Conservation (phyloP, 2,113 vertebrate genomes). For the Rostratula benghalensis region DNA sequence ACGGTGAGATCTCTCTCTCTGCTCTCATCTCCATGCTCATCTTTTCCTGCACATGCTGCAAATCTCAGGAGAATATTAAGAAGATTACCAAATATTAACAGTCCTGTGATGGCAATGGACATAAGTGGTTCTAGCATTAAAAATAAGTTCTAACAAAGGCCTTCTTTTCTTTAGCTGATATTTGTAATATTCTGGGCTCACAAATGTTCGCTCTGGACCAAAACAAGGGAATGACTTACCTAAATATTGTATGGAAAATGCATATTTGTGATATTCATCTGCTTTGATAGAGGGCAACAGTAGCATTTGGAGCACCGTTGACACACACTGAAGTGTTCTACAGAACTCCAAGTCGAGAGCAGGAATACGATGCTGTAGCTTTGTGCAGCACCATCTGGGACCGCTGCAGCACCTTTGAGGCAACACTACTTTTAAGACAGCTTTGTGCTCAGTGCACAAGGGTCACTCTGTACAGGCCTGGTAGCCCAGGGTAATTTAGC, state of each 20-base stretch:
- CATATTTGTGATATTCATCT: neutral
- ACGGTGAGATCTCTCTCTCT: neutral
- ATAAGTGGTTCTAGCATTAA: neutral
- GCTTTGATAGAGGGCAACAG: neutral
- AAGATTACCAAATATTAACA: neutral
- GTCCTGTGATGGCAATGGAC: neutral
- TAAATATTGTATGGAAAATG: neutral
- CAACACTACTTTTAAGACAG: neutral
- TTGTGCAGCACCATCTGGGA: neutral
- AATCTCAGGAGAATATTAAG: neutral
- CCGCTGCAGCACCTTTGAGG: neutral
- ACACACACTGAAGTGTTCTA: neutral
- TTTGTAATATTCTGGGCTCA: neutral
- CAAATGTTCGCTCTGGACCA: neutral
- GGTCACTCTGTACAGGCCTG: neutral
- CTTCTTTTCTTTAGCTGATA: neutral
- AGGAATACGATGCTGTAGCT: neutral
- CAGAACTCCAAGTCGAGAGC: neutral
- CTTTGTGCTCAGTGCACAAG: neutral
- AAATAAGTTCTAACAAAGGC: neutral
- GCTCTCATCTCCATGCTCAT: rapidly evolving
- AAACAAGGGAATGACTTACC: neutral
- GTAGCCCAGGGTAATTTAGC: neutral
- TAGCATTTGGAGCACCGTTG: neutral
- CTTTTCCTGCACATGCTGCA: neutral